Percentiles rank a stretch among this genome's conserved stretches.
Evolutionary conservation across 2,113 vertebrate species (phyloP).

Genomic region (Misgurnus mizolepis): DNA sequence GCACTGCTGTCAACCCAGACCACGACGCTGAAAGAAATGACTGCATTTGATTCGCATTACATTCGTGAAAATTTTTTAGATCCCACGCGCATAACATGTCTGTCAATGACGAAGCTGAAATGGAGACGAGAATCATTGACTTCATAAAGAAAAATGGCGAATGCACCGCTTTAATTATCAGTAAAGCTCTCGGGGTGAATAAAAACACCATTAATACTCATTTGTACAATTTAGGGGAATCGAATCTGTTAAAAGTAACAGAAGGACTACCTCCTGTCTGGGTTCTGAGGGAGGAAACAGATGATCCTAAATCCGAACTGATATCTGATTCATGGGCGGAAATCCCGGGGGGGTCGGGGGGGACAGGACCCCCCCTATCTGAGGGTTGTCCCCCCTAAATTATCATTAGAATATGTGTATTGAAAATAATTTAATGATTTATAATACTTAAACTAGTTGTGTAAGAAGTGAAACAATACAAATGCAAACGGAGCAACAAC

Average conservation of each 20-base stretch:
- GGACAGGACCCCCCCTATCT: too few relatives aligned
- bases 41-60: background rate
- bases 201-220: background rate
- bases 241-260: background rate
- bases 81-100: background rate
- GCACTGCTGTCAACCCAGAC: too few relatives aligned
- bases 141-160: background rate
- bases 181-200: rapidly evolving
- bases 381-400: too few relatives aligned
- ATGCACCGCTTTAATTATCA: background rate
- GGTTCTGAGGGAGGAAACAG: too few relatives aligned
- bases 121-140: background rate
- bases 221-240: background rate
- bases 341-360: too few relatives aligned
- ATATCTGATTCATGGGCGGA: background rate
- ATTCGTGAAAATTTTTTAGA: background rate
- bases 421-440: too few relatives aligned
- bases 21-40: too few relatives aligned
- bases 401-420: too few relatives aligned
- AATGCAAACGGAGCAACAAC: too few relatives aligned
- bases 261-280: too few relatives aligned
- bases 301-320: background rate
- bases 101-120: background rate
- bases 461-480: too few relatives aligned
- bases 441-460: too few relatives aligned